phyloP scores from a whole-genome alignment of 2,888 invertebrate species.

The Dynastes maya region DNA sequence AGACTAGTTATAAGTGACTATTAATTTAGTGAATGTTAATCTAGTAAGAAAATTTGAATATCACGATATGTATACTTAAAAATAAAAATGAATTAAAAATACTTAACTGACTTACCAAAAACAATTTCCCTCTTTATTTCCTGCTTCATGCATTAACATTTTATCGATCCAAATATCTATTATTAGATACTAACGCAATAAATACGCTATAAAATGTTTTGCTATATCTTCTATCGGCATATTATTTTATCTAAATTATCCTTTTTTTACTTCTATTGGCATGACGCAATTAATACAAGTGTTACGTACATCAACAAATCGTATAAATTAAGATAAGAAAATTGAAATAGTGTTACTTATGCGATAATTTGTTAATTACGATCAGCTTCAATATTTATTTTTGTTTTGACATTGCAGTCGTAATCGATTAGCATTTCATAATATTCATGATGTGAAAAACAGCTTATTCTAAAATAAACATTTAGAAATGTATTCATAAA shows the following conservation, averaged over 20 bases:
- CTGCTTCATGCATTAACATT: too few species aligned
- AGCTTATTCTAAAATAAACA: neutral
- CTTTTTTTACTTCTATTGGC: conserved; percentile 23
- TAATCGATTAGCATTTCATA: neutral
- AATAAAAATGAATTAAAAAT: too few species aligned
- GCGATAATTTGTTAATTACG: conserved; percentile 39
- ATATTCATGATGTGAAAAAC: neutral
- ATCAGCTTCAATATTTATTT: conserved; percentile 10
- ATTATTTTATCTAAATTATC: conserved; percentile 17
- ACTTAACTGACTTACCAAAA: too few species aligned
- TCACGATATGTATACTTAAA: too few species aligned
- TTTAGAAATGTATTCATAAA: neutral
- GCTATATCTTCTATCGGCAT: conserved; percentile 62
- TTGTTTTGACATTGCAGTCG: conserved; percentile 11
- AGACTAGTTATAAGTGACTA: too few species aligned
- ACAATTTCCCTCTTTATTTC: too few species aligned
- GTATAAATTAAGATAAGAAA: conserved; percentile 44
- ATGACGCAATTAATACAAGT: conserved; percentile 45
- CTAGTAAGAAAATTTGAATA: too few species aligned
- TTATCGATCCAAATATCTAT: too few species aligned
- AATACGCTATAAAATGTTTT: neutral
- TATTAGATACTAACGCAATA: neutral
- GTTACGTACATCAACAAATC: conserved; percentile 40
- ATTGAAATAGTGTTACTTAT: conserved; percentile 40
- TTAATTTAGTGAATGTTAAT: too few species aligned